Percentiles rank a stretch among this genome's conserved stretches.
phyloP scores from a whole-genome alignment of 1,140 invertebrate species.

The Drosophila prosaltans region DNA sequence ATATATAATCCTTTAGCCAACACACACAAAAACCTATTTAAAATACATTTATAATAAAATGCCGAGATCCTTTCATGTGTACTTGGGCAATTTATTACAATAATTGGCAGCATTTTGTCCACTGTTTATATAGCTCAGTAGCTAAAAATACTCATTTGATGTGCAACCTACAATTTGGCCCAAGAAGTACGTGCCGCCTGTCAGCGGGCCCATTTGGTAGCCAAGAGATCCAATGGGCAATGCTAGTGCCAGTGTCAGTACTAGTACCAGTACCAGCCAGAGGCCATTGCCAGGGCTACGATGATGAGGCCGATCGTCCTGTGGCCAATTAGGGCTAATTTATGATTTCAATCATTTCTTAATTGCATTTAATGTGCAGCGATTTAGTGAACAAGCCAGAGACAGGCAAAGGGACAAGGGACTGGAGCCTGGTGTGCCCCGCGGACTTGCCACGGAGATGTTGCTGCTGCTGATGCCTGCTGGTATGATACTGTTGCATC shows the following conservation, averaged over 20 bases:
- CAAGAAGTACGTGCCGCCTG: constrained; percentile 55
- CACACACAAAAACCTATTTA: no score
- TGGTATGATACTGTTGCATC: constrained; percentile 6
- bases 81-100: background rate
- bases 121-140: constrained; percentile 29
- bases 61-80: no score
- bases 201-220: constrained; percentile 22
- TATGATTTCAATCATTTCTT: constrained; percentile 82
- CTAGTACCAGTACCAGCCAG: background rate
- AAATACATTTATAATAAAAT: no score
- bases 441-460: constrained; percentile 1
- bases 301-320: constrained; percentile 41
- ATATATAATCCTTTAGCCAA: no score
- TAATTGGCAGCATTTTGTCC: background rate
- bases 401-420: background rate
- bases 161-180: constrained; percentile 62
- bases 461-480: background rate
- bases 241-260: background rate
- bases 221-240: background rate
- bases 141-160: constrained; percentile 64
- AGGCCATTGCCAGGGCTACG: background rate
- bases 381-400: constrained; percentile 60
- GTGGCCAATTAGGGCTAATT: constrained; percentile 78
- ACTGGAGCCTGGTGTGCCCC: constrained; percentile 3
- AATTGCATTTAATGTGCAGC: constrained; percentile 80